phyloP scores from a whole-genome alignment of 2,113 vertebrate species.

The Ochotona curzoniae region DNA sequence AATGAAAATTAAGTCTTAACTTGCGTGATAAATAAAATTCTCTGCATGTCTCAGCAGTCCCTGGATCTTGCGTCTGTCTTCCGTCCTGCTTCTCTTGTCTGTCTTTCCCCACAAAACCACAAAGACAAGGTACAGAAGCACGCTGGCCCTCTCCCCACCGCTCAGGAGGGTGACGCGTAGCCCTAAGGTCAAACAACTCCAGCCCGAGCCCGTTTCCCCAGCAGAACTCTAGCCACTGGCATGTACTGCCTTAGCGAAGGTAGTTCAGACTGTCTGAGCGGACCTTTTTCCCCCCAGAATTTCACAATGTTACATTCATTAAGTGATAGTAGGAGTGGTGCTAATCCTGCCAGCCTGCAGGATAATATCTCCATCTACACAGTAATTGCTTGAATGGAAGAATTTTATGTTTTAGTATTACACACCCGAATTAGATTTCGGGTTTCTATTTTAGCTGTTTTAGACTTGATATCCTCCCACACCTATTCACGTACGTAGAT shows the following conservation, averaged over 20 bases:
- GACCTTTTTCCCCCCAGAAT: not conserved
- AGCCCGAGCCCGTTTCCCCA: not conserved
- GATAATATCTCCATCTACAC: conserved; percentile 53
- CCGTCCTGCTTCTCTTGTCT: conserved; percentile 72
- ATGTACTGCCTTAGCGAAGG: not conserved
- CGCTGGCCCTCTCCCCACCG: not conserved
- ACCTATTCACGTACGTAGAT: conserved; percentile 79
- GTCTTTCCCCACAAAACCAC: conserved; percentile 50
- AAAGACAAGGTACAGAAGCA: not conserved
- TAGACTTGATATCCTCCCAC: conserved; percentile 80
- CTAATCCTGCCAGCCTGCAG: conserved; percentile 42
- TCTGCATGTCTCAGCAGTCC: conserved; percentile 78
- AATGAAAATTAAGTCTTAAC: conserved; percentile 69
- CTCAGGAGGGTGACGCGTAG: not conserved
- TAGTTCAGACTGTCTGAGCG: not conserved
- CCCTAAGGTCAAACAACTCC: not conserved
- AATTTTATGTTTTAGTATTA: conserved; percentile 73
- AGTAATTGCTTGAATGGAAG: conserved; percentile 75
- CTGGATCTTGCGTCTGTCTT: conserved; percentile 78
- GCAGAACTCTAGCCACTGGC: not conserved
- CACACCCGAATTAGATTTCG: conserved; percentile 78
- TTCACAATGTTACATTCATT: conserved; percentile 57
- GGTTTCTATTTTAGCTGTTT: conserved; percentile 80
- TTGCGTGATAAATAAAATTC: conserved; percentile 74
- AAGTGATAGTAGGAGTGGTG: conserved; percentile 52